These are phyloP conservation scores for Morpho deidamia DNA, from an alignment of 2,888 invertebrate genomes.

Conservation along the genomic window DNA sequence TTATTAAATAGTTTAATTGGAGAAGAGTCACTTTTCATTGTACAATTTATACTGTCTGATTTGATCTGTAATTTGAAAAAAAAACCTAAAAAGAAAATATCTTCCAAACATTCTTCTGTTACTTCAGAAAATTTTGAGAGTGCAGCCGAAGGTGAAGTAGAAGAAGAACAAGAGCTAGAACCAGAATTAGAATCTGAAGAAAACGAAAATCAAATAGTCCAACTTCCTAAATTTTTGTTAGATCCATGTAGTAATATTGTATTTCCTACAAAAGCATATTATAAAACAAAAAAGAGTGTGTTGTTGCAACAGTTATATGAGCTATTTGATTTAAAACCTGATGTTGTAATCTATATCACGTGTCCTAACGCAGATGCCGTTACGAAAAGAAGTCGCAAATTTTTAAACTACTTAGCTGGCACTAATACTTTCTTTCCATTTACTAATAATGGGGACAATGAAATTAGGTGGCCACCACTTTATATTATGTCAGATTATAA, in stretches of 20 bases:
- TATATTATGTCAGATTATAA: constrained; percentile 40
- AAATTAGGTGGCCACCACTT: constrained; percentile 52
- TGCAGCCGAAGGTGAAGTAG: constrained; percentile 35
- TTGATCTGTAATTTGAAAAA: constrained; percentile 48
- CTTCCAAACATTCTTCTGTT: constrained; percentile 31
- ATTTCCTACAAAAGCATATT: constrained; percentile 32
- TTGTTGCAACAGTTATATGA: constrained; percentile 47
- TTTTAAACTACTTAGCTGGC: constrained; percentile 44
- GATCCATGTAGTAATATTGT: constrained; percentile 46
- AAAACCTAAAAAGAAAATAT: constrained; percentile 34
- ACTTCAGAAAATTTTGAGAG: constrained; percentile 34
- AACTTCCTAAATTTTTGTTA: constrained; percentile 55
- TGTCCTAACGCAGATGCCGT: constrained; percentile 76
- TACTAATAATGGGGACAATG: constrained; percentile 28
- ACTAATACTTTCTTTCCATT: constrained; percentile 36
- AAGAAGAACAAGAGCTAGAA: constrained; percentile 35
- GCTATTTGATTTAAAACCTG: constrained; percentile 57
- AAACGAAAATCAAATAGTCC: constrained; percentile 36
- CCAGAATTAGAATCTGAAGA: constrained; percentile 37
- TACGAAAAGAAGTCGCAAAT: constrained; percentile 50
- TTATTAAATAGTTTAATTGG: constrained; percentile 37
- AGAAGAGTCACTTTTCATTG: constrained; percentile 47
- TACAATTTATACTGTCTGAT: constrained; percentile 44
- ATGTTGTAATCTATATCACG: constrained; percentile 75
- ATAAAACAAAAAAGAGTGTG: constrained; percentile 40